Evolutionary conservation across 2,797 vertebrate genomes (phyloP), one percentile per base, ranked within the genome.

Genomic region (Hafferia zeledoni): DNA sequence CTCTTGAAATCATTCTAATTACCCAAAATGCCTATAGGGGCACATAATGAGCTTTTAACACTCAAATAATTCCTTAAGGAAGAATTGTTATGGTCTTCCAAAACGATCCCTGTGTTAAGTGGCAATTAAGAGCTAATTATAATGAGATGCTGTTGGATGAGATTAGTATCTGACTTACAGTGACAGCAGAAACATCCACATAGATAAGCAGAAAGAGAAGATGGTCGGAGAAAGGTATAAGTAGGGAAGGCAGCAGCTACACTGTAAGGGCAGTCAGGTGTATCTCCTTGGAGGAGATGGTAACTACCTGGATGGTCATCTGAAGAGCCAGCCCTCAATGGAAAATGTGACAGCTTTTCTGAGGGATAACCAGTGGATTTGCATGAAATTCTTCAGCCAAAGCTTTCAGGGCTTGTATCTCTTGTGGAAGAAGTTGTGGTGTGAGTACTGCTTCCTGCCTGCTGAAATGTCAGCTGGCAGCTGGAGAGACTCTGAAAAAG

Each of bases 61-160:
- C 43, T 64, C 71, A 70, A 80, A 69, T 57, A 81, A 35, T 87
- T 91, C 87, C 79, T 94, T 68, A 50, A 79, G 60, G 82, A 94
- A 89, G 57, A 70, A 94, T 83, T 3, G 11, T 92, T 92, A 71
- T 5, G 65, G 87, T 81, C 72, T 87, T 93, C 75, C 53, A 37
- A 63, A 94, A 60, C 2, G 33, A 85, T 83, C 60, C 61, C 56
- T 68, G 59, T 92, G 91, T 94, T 93, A 91, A 96, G 76, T 81
- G 82, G 94, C 82, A 87, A 71, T 95, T 93, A 93, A 85, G 57
- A 89, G 55, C 87, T 94, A 85, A 89, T 90, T 92, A 53, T 57
- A 94, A 89, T 61, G 69, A 93, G 64, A 83, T 86, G 72, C 68
- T 87, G 39, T 4, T 23, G 92, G 71, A 76, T 87, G 63, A 93